phyloP scores from a whole-genome alignment of 2,113 vertebrate species.

The Cercocebus atys region DNA sequence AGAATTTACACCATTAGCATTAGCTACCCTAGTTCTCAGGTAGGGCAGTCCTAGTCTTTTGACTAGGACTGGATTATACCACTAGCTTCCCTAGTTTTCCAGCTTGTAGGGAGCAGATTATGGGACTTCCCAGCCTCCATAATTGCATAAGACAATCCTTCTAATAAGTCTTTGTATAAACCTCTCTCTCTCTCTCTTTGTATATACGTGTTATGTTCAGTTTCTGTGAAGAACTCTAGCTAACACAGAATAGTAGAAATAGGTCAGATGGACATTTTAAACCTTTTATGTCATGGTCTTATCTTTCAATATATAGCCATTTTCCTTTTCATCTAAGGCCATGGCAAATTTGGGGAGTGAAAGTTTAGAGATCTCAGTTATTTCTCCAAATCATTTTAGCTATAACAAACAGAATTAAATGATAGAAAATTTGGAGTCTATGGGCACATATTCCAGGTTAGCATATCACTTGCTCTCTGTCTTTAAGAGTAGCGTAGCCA shows the following conservation, averaged over 20 bases:
- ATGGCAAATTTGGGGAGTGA: background rate
- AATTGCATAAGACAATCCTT: background rate
- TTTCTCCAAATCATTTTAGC: background rate
- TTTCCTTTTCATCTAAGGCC: background rate
- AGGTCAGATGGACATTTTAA: background rate
- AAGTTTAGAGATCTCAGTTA: background rate
- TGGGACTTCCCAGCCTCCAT: background rate
- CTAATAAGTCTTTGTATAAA: background rate
- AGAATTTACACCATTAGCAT: background rate
- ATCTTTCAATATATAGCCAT: background rate
- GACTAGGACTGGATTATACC: background rate
- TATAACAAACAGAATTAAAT: background rate
- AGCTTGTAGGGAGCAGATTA: background rate
- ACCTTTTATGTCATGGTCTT: background rate
- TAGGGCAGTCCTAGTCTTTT: background rate
- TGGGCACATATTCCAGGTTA: background rate
- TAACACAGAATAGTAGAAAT: background rate
- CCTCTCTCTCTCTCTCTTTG: background rate
- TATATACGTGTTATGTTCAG: background rate
- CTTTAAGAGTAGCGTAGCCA: background rate
- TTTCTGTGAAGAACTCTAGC: background rate
- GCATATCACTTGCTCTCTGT: background rate
- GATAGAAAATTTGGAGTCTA: background rate
- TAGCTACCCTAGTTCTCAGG: background rate
- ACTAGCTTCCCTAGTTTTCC: background rate